Conservation (phyloP, 2,113 vertebrate species). For the Nycticebus coucang region DNA sequence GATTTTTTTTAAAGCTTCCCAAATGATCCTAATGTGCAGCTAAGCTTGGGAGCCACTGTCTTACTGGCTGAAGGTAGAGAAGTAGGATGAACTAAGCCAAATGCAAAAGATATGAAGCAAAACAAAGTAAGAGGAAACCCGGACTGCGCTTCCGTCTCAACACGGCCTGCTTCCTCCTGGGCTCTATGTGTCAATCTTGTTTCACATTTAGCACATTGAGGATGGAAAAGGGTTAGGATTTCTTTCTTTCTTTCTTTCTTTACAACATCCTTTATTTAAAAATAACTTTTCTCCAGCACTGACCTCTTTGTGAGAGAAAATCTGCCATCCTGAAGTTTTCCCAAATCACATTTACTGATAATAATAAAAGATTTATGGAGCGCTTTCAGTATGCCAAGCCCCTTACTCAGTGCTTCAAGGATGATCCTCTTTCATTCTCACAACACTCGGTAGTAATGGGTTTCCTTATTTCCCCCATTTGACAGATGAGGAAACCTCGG, state of each 20-base stretch:
- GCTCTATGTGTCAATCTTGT: not conserved
- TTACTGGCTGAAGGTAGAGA: not conserved
- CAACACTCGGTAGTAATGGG: not conserved
- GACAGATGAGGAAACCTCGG: conserved; percentile 40
- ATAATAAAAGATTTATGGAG: not conserved
- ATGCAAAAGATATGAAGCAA: not conserved
- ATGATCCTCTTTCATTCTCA: not conserved
- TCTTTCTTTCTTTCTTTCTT: too few relatives aligned
- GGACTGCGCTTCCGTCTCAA: not conserved
- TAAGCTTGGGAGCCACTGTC: not conserved
- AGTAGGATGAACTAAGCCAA: not conserved
- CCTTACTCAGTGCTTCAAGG: not conserved
- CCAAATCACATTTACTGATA: not conserved
- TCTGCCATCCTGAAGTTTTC: not conserved
- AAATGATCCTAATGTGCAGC: not conserved
- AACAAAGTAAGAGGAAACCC: not conserved
- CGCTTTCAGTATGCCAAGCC: not conserved
- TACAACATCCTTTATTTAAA: not conserved
- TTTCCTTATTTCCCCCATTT: conserved; percentile 10
- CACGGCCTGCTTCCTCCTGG: not conserved
- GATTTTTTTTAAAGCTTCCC: not conserved
- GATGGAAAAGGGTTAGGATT: not conserved
- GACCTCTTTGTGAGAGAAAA: not conserved
- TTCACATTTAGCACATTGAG: not conserved
- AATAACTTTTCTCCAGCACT: not conserved